Conservation (phyloP, 2,888 invertebrate genomes). For the Aethes cnicana region DNA sequence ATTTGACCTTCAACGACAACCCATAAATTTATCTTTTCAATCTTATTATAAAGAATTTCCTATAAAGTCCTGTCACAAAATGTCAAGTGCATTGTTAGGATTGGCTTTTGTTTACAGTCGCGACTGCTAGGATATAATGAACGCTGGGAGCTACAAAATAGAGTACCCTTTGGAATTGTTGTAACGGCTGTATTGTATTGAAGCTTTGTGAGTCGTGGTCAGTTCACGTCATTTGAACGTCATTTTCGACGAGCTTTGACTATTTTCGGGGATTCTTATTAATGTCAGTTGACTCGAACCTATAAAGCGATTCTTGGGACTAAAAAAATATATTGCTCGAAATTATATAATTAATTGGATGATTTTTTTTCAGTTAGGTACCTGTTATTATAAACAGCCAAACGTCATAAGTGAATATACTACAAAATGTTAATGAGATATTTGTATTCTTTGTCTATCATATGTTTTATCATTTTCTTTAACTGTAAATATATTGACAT, state of each 20-base stretch:
- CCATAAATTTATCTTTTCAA: no score
- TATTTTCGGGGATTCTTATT: slow-evolving; percentile 40
- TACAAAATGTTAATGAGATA: no score
- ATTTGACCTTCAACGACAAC: no score
- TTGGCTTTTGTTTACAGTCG: neutral
- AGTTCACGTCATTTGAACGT: slow-evolving; percentile 54
- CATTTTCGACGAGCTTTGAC: slow-evolving; percentile 61
- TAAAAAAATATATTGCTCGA: neutral
- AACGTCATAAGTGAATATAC: no score
- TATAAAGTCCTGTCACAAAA: slow-evolving; percentile 15
- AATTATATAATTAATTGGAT: no score
- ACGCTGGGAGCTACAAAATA: neutral
- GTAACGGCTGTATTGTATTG: slow-evolving; percentile 33
- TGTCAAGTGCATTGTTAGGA: slow-evolving; percentile 16
- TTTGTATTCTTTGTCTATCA: no score
- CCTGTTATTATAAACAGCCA: no score
- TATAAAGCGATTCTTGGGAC: neutral
- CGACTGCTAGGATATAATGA: neutral
- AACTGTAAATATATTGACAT: no score
- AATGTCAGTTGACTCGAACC: slow-evolving; percentile 35
- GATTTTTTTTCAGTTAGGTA: no score
- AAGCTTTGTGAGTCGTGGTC: slow-evolving; percentile 56
- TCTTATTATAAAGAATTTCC: neutral
- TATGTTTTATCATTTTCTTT: no score
- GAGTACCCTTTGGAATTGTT: neutral